Evolutionary conservation across 2,888 invertebrate genomes (phyloP).

Genomic region (Apodemia zela): DNA sequence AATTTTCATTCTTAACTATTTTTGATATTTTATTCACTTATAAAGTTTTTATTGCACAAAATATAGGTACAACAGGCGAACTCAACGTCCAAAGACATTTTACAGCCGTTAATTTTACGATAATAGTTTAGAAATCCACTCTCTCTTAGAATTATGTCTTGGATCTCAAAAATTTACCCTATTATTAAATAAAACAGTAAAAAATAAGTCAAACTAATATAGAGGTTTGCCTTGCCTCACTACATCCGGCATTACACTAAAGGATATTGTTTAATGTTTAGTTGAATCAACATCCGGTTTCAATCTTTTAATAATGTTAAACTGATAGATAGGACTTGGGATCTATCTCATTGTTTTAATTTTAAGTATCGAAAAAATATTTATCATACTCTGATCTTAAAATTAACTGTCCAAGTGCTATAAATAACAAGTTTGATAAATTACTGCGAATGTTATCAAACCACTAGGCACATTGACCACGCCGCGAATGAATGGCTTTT

Average conservation of each 20-base stretch:
- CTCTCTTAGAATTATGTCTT: no score
- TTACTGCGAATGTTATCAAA: constrained; percentile 15
- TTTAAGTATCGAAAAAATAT: background rate
- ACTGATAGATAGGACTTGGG: background rate
- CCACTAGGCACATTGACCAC: constrained; percentile 28
- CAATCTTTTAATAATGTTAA: background rate
- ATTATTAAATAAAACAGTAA: no score
- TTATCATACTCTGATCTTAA: background rate
- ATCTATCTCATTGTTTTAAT: background rate
- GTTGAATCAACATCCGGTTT: background rate
- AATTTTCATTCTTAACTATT: no score
- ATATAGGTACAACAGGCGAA: no score
- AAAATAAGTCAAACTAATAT: no score
- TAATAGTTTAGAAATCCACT: no score
- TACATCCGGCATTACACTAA: background rate
- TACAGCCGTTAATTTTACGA: no score
- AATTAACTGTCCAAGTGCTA: background rate
- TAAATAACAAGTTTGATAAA: constrained; percentile 8
- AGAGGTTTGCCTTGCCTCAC: background rate
- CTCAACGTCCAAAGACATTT: no score
- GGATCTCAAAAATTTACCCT: background rate
- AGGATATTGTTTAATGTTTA: background rate
- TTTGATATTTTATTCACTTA: no score
- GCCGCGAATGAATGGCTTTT: constrained; percentile 35
- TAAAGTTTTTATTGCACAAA: no score